Base-by-base conservation (phyloP, 2,113 vertebrate species). In the Podocnemis expansa region DNA sequence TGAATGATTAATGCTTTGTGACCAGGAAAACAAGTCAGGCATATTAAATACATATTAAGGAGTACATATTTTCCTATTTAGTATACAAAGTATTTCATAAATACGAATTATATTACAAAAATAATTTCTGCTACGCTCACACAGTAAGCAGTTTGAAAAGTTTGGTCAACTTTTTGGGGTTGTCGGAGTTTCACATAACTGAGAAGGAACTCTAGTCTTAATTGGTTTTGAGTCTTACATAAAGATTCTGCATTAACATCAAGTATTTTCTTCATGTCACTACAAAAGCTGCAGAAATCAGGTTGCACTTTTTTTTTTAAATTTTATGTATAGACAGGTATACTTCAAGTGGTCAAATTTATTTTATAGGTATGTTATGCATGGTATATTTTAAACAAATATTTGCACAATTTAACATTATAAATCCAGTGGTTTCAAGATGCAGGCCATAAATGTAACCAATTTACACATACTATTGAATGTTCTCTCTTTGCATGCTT, bases 41-140 rank as follows among this genome's bases (percentile, higher is more conserved):
- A 98, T 98, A 97, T 98, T 98, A 98, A 98, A 98, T 98, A 98
- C 98, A 98, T 98, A 98, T 97, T 98, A 98, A 98, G 98, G 98
- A 98, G 97, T 98, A 98, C 98, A 98, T 98, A 98, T 94, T 96
- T 97, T 98, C 96, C 97, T 98, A 98, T 98, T 98, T 98, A 98
- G 98, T 99, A 99, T 99, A 99, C 99, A 99, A 99, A 99, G 98
- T 99, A 99, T 98, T 99, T 99, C 99, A 99, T 99, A 99, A 98
- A 99, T 99, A 99, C 99, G 99, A 99, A 99, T 99, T 99, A 99
- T 99, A 98, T 99, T 99, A 99, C 98, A 99, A 99, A 99, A 98
- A 99, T 99, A 99, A 99, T 99, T 99, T 98, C 98, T 98, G 98
- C 98, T 98, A 99, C 99, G 99, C 99, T 99, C 99, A 99, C 99